These are phyloP conservation scores for Melanotus villosus DNA, from an alignment of 2,888 invertebrate genomes.

Conservation along the genomic window DNA sequence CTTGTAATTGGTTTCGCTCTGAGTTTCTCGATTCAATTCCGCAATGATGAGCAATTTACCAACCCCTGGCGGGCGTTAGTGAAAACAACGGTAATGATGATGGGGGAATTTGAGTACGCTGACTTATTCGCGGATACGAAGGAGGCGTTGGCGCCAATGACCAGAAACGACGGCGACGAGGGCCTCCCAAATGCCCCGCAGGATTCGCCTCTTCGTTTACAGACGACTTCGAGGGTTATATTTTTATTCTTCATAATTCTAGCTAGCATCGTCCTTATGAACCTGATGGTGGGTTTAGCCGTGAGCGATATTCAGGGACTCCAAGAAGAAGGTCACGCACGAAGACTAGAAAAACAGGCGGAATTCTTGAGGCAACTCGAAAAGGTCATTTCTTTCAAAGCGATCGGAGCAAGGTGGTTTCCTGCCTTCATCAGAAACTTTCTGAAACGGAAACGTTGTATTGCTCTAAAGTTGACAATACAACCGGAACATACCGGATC, in stretches of 20 bases:
- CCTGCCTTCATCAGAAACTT: constrained; percentile 43
- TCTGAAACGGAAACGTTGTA: constrained; percentile 45
- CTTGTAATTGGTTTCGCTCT: constrained; percentile 72
- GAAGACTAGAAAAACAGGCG: constrained; percentile 64
- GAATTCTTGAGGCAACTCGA: constrained; percentile 66
- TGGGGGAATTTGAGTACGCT: constrained; percentile 71
- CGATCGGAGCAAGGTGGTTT: constrained; percentile 44
- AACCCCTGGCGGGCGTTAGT: constrained; percentile 67
- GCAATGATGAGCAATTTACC: constrained; percentile 65
- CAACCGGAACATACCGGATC: constrained; percentile 45
- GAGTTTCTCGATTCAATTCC: constrained; percentile 71
- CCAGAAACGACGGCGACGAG: too few relatives aligned
- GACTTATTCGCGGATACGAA: constrained; percentile 63
- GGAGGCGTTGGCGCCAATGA: constrained; percentile 25
- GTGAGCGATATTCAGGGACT: constrained; percentile 70
- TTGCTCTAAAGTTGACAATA: constrained; percentile 44
- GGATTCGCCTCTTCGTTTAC: constrained; percentile 42
- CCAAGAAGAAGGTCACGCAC: constrained; percentile 60
- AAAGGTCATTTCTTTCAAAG: constrained; percentile 55
- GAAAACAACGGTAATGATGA: constrained; percentile 74
- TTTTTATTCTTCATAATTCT: constrained; percentile 71
- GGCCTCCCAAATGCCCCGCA: too few relatives aligned
- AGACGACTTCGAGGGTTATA: constrained; percentile 67
- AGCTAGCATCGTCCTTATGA: constrained; percentile 72
- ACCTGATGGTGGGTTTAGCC: constrained; percentile 72